Percentiles rank a stretch among this genome's conserved stretches.
phyloP scores from a whole-genome alignment of 2,888 invertebrate genomes.

The Monoplex corrugatus region DNA sequence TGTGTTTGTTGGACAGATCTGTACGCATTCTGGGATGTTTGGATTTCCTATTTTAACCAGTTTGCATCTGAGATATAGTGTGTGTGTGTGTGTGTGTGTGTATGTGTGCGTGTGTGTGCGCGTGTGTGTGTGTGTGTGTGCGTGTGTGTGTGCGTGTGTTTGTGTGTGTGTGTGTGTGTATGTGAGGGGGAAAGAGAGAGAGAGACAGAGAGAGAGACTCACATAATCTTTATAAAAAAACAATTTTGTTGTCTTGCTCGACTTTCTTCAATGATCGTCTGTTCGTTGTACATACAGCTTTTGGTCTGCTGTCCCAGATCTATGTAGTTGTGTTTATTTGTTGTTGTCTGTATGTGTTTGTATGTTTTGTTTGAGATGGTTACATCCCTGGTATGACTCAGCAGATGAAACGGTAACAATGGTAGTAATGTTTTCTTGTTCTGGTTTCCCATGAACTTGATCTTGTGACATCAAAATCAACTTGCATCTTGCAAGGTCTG shows the following conservation, averaged over 20 bases:
- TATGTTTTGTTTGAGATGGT: neutral
- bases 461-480: too few relatives aligned
- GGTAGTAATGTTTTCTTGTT: too few relatives aligned
- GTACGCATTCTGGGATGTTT: too few relatives aligned
- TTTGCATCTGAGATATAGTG: neutral
- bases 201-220: neutral
- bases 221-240: neutral
- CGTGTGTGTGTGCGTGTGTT: neutral
- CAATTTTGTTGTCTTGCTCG: neutral
- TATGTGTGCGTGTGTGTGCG: slow-evolving; percentile 34
- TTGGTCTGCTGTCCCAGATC: too few relatives aligned
- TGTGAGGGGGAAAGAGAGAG: neutral
- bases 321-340: neutral
- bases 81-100: neutral
- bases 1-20: neutral
- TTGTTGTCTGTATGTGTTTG: slow-evolving; percentile 2
- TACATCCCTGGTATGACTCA: neutral
- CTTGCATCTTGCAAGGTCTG: too few relatives aligned
- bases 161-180: neutral
- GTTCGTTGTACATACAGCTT: too few relatives aligned
- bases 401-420: too few relatives aligned
- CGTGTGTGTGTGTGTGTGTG: slow-evolving; percentile 24
- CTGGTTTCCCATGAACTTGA: too few relatives aligned
- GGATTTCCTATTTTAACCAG: neutral
- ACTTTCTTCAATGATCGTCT: too few relatives aligned